Percentiles rank a stretch among this genome's conserved stretches.
Conservation (phyloP, 2,113 vertebrate genomes). For the Gyps fulvus region DNA sequence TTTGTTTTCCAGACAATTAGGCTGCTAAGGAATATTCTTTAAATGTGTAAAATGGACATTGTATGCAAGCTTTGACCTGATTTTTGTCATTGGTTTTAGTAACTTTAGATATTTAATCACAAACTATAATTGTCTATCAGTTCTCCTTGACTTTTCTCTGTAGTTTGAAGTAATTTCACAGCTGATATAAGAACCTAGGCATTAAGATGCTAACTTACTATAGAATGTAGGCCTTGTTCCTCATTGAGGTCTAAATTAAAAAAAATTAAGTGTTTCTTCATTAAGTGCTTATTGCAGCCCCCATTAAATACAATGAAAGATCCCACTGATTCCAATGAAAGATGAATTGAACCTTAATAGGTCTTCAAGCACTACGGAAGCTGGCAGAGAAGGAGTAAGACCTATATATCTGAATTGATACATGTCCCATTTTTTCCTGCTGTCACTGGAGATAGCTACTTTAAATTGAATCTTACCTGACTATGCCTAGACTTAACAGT, state of each 20-base stretch:
- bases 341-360: not conserved
- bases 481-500: not conserved
- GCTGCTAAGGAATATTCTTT: not conserved
- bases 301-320: not conserved
- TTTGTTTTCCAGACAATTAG: not conserved
- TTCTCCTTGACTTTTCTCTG: not conserved
- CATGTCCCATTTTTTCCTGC: not conserved
- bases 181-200: not conserved
- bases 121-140: not conserved
- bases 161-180: not conserved
- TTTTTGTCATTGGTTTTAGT: not conserved
- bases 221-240: not conserved
- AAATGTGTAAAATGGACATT: not conserved
- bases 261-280: not conserved
- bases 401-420: not conserved
- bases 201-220: not conserved
- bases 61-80: not conserved
- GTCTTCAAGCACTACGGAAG: not conserved
- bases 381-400: not conserved
- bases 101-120: not conserved
- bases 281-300: too few species aligned
- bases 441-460: not conserved
- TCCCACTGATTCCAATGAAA: not conserved
- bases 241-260: not conserved
- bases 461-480: not conserved